Base-by-base conservation (phyloP, 2,797 vertebrate genomes). In the Periparus ater region DNA sequence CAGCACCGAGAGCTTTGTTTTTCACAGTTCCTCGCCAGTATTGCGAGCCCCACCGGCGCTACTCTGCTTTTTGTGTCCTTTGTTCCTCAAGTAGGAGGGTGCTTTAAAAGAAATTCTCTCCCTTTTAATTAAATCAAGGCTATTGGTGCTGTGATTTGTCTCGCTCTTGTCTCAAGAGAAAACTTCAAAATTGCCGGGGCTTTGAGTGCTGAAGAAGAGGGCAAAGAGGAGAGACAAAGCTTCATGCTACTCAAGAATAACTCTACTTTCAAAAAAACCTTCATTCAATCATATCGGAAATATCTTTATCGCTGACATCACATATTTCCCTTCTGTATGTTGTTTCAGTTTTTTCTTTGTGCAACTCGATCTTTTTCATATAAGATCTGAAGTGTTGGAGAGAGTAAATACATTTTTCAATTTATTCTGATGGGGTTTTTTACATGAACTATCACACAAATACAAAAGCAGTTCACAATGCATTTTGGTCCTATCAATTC, bases 1-100 rank as follows among this genome's bases (percentile, higher is more conserved):
- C 13, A 4, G 30, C 71, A 5, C 2, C 0, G 7, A 51, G n/a
- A 0, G 0, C 66, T 63, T 65, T 55, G 4, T 62, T 85, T 83
- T 38, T 18, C 61, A 23, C 45, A 7, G 32, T 7, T 75, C 26
- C 22, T 51, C 34, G 7, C 13, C 38, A 30, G 18, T 25, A 15
- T 8, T 26, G 25, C 1, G 17, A 51, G 30, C 21, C n/a, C 11
- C 19, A 4, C 16, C 4, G 17, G 15, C 30, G 38, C 38, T 50
- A 25, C 22, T 45, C 32, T 65, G 50, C 20, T 71, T 85, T 88
- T 63, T 16, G 32, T 40, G 25, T 57, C 60, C 38, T 82, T 75
- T 74, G 22, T 61, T 74, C 12, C 45, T 80, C 48, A n/a, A 40
- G 63, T 42, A 45, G 60, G 47, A 61, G 19, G 11, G 14, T 26